Evolutionary conservation across 2,888 invertebrate species (phyloP).

Genomic region (Ichneumoninae sp.): DNA sequence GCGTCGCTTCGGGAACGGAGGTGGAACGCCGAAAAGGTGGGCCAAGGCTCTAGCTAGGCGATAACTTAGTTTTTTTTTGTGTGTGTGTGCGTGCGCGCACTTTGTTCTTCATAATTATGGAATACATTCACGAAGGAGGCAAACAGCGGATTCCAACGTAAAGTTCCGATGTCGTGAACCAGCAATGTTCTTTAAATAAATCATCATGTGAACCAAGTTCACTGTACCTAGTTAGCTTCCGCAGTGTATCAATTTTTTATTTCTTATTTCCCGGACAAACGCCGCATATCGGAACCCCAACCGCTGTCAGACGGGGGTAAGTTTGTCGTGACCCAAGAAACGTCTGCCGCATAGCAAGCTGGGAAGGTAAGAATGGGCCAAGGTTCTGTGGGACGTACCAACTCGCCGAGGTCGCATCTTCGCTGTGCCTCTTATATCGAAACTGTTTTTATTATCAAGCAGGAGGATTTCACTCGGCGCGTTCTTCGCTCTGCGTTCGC

Average conservation of each 20-base stretch:
- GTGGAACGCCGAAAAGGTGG: conserved; percentile 13
- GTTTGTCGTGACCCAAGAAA: conserved; percentile 11
- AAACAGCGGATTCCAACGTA: conserved; percentile 7
- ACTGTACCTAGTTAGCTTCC: too few relatives aligned
- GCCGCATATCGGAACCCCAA: background rate
- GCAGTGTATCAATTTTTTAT: background rate
- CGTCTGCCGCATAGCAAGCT: conserved; percentile 2
- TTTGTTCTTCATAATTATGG: conserved; percentile 10
- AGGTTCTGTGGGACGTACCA: conserved; percentile 43
- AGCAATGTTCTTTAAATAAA: too few relatives aligned
- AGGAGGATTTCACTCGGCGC: conserved; percentile 32
- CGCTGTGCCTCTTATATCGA: conserved; percentile 35
- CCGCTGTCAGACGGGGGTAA: background rate
- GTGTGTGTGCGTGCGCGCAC: too few relatives aligned
- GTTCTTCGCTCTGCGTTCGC: conserved; percentile 22
- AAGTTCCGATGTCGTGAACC: too few relatives aligned
- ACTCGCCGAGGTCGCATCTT: conserved; percentile 34
- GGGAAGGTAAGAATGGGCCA: conserved; percentile 60
- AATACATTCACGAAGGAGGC: background rate
- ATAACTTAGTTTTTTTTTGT: background rate
- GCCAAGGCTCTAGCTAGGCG: conserved; percentile 26
- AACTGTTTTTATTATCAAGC: conserved; percentile 42
- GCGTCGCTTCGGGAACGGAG: conserved; percentile 15
- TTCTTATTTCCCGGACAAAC: background rate
- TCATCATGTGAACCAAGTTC: too few relatives aligned